Evolutionary conservation across 2,888 invertebrate species (phyloP).

Genomic region (Xiphydria camelus): DNA sequence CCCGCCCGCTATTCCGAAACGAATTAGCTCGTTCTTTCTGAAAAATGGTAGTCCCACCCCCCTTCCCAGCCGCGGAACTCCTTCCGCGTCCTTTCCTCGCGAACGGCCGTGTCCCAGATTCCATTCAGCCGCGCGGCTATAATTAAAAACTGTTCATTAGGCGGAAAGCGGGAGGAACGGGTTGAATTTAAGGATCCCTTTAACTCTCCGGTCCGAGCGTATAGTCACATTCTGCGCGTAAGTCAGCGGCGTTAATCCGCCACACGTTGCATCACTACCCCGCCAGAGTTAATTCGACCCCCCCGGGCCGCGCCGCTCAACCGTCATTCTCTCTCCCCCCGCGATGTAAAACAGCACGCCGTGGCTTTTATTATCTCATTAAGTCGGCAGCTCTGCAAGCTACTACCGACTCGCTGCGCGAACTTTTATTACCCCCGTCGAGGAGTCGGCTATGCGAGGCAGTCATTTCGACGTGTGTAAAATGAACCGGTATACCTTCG

Average conservation of each 20-base stretch:
- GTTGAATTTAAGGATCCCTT: slow-evolving; percentile 26
- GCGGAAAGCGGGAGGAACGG: slow-evolving; percentile 10
- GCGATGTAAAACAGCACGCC: slow-evolving; percentile 37
- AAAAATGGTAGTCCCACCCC: too few species aligned
- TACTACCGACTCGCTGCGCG: slow-evolving; percentile 4
- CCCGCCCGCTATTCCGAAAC: too few species aligned
- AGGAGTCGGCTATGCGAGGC: too few species aligned
- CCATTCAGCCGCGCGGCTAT: too few species aligned
- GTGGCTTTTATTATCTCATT: slow-evolving; percentile 40
- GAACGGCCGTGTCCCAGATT: too few species aligned
- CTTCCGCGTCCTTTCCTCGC: too few species aligned
- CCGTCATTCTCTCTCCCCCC: slow-evolving; percentile 18
- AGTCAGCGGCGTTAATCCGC: slow-evolving; percentile 32
- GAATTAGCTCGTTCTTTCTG: too few species aligned
- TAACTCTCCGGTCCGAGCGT: slow-evolving; percentile 24
- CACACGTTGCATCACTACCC: slow-evolving; percentile 38
- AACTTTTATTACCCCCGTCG: background rate
- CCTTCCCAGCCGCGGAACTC: too few species aligned
- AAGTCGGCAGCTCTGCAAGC: slow-evolving; percentile 21
- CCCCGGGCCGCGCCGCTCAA: slow-evolving; percentile 10
- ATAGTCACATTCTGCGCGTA: slow-evolving; percentile 29
- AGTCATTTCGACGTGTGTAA: too few species aligned
- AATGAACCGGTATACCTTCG: too few species aligned
- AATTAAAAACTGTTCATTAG: slow-evolving; percentile 7
- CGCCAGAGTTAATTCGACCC: slow-evolving; percentile 33